Evolutionary conservation across 2,113 vertebrate species (phyloP), one percentile per base, ranked within the genome.

Genomic region (Haplochromis vanheusdeni): DNA sequence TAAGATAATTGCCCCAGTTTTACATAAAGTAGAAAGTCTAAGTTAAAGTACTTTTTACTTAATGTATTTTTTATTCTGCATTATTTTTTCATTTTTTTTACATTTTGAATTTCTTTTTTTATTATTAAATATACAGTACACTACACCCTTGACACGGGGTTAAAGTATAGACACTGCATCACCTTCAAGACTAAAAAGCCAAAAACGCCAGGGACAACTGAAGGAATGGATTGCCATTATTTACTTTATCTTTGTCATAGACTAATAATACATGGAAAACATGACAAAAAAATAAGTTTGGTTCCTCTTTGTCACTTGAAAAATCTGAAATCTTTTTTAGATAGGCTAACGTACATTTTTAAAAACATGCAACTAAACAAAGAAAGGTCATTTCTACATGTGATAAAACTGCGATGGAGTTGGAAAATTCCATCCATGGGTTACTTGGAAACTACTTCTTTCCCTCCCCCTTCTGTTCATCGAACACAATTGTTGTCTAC

Each of bases 401-500:
- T 82, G 65, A 87, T 89, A 58, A 82, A 90, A 89, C 86, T 82
- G 54, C 49, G 62, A 79, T 86, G 81, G 81, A 91, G 82, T 92
- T 92, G 89, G 84, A 91, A 95, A 95, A 96, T 96, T 96, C 96
- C 96, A 93, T 90, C 86, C 40, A 75, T 28, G 9, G 40, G 68
- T 96, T 96, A 92, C 96, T 96, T 95, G 94, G 96, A 96, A 96
- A 96, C 96, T 93, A 92, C 89, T 86, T 86, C 62, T 89, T 89
- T 79, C 86, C 90, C 90, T 89, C 87, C 89, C 90, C 92, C 79
- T 87, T 88, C 93, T 81, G 89, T 95, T 95, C 95, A 96, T 96
- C 91, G 90, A 95, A 95, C 95, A 94, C 96, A 95, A 96, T 95
- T 96, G 96, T 96, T 92, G 91, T 96, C 94, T 94, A 90, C 95